phyloP scores from a whole-genome alignment of 2,888 invertebrate genomes.

The Calameuta idolon region DNA sequence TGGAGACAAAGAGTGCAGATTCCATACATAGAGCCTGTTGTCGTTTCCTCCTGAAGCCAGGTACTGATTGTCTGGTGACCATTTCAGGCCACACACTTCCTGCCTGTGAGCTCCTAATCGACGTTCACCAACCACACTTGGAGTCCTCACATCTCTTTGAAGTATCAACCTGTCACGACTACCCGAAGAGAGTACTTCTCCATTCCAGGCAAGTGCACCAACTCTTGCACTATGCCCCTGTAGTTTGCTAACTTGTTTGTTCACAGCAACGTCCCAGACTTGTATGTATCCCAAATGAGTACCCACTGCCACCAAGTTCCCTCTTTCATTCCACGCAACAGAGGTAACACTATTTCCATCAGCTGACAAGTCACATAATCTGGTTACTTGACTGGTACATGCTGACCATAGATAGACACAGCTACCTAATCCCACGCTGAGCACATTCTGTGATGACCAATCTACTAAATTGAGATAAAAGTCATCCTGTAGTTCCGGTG shows the following conservation, averaged over 20 bases:
- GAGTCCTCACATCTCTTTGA: conserved; percentile 92
- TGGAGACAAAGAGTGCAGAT: conserved; percentile 86
- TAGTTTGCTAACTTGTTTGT: conserved; percentile 91
- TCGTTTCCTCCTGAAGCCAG: conserved; percentile 99
- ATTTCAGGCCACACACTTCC: conserved; percentile 97
- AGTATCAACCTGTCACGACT: conserved; percentile 94
- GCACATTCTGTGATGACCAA: conserved; percentile 98
- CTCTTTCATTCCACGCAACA: conserved; percentile 98
- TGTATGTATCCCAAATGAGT: conserved; percentile 97
- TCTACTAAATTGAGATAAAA: conserved; percentile 96
- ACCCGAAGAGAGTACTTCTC: conserved; percentile 95
- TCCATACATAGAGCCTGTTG: conserved; percentile 94
- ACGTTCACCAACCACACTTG: conserved; percentile 80
- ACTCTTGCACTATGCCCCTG: conserved; percentile 93
- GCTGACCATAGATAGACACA: conserved; percentile 99
- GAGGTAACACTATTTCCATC: conserved; percentile 97
- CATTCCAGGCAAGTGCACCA: conserved; percentile 97
- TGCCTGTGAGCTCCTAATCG: conserved; percentile 93
- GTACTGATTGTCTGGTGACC: conserved; percentile 98
- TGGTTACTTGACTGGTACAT: conserved; percentile 96
- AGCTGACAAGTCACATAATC: conserved; percentile 93
- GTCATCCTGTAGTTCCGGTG: conserved; percentile 97
- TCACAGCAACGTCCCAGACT: conserved; percentile 97
- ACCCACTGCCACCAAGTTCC: conserved; percentile 96
- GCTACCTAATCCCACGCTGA: conserved; percentile 96